A percentile compares a stretch with the other conserved stretches of the same genome.
phyloP scores from a whole-genome alignment of 2,797 vertebrate species.

The Chaenodraco wilsoni region DNA sequence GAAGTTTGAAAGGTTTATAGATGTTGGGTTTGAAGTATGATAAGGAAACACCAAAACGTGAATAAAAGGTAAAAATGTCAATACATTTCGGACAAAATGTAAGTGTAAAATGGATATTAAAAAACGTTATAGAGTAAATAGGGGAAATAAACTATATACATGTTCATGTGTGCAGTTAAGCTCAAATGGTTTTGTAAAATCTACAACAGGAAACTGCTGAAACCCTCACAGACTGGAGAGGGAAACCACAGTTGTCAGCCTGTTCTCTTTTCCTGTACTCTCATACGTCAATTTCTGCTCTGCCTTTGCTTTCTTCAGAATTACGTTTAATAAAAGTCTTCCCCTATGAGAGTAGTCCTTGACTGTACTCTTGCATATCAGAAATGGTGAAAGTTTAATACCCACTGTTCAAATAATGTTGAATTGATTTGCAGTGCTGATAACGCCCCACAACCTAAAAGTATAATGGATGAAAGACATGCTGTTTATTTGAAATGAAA shows the following conservation, averaged over 20 bases:
- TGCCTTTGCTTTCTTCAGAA: neutral
- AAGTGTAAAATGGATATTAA: neutral
- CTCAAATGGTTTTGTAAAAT: slow-evolving; percentile 26
- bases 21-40: too few species aligned
- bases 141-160: neutral
- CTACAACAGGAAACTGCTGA: slow-evolving; percentile 61
- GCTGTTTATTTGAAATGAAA: neutral
- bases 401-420: too few species aligned
- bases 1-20: too few species aligned
- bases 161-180: slow-evolving; percentile 15
- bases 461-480: neutral
- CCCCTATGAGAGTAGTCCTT: neutral
- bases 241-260: slow-evolving; percentile 60
- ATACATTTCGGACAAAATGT: too few species aligned
- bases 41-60: too few species aligned
- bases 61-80: too few species aligned
- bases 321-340: neutral
- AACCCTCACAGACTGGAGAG: slow-evolving; percentile 28
- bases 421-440: too few species aligned
- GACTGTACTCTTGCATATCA: neutral
- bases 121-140: neutral
- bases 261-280: slow-evolving; percentile 60
- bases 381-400: neutral
- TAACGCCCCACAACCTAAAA: too few species aligned
- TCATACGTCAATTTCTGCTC: slow-evolving; percentile 20